phyloP scores from a whole-genome alignment of 2,797 vertebrate species.

The Decapterus maruadsi region DNA sequence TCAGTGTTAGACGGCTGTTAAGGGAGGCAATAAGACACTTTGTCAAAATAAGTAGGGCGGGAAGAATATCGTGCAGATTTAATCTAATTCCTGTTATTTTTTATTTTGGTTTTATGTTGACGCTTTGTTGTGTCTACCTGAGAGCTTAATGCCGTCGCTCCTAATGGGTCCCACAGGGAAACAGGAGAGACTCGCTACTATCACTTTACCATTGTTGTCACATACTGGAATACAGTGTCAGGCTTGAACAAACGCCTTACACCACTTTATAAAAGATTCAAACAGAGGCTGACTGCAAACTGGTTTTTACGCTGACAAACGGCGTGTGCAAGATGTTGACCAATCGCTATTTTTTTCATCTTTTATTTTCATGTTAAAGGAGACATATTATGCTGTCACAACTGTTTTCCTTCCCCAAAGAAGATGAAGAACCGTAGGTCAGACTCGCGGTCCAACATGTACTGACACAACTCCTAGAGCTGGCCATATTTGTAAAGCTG shows the following conservation, averaged over 20 bases:
- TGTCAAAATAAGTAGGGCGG: background rate
- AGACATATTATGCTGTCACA: no score
- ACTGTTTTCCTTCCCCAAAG: no score
- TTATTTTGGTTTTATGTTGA: background rate
- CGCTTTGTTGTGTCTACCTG: slow-evolving; percentile 25
- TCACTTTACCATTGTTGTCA: slow-evolving; percentile 46
- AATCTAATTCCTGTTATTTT: background rate
- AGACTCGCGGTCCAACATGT: no score
- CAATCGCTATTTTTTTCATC: background rate
- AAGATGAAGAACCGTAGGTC: no score
- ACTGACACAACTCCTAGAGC: no score
- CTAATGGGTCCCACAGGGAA: slow-evolving; percentile 47
- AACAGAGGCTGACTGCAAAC: background rate
- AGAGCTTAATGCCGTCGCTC: slow-evolving; percentile 16
- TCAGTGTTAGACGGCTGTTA: background rate
- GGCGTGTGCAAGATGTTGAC: no score
- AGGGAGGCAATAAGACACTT: background rate
- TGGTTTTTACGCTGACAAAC: no score
- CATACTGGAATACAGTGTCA: slow-evolving; percentile 35
- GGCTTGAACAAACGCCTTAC: slow-evolving; percentile 26
- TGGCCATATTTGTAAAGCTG: no score
- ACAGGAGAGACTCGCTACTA: slow-evolving; percentile 44
- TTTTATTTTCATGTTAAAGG: background rate
- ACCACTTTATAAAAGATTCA: background rate
- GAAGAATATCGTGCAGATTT: background rate